Evolutionary conservation across 2,113 vertebrate species (phyloP).

Genomic region (Hemichromis elongatus): DNA sequence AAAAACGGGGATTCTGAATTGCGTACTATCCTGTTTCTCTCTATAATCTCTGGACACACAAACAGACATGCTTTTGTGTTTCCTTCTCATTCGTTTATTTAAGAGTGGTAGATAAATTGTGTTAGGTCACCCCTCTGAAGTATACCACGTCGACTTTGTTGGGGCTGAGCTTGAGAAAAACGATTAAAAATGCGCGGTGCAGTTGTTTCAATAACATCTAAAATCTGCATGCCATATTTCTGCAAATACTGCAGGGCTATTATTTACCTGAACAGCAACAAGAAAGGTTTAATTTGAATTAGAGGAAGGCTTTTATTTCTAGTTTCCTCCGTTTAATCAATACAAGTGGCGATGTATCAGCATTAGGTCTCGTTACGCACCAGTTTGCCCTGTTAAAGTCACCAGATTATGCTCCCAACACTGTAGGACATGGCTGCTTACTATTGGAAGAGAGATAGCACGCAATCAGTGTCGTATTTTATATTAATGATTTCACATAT

Average conservation of each 20-base stretch:
- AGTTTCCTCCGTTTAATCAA: background rate
- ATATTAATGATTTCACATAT: background rate
- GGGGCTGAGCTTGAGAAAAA: background rate
- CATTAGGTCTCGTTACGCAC: rapidly evolving
- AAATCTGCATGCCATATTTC: background rate
- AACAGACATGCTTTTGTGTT: background rate
- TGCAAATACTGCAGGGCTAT: background rate
- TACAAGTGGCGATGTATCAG: background rate
- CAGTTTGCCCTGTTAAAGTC: background rate
- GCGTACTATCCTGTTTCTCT: background rate
- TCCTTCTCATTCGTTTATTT: background rate
- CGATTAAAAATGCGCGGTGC: background rate
- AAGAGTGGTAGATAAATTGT: background rate
- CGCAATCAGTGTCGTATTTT: background rate
- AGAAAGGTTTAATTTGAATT: background rate
- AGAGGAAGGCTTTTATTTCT: background rate
- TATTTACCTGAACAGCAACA: background rate
- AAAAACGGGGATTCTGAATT: background rate
- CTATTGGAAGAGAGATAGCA: background rate
- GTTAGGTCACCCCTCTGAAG: background rate
- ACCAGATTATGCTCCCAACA: background rate
- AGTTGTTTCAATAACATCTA: background rate
- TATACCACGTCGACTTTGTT: background rate
- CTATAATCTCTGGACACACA: background rate
- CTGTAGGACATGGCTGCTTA: background rate